These are phyloP conservation scores for Yponomeuta evonymella DNA, from an alignment of 2,888 invertebrate species.

Conservation along the genomic window DNA sequence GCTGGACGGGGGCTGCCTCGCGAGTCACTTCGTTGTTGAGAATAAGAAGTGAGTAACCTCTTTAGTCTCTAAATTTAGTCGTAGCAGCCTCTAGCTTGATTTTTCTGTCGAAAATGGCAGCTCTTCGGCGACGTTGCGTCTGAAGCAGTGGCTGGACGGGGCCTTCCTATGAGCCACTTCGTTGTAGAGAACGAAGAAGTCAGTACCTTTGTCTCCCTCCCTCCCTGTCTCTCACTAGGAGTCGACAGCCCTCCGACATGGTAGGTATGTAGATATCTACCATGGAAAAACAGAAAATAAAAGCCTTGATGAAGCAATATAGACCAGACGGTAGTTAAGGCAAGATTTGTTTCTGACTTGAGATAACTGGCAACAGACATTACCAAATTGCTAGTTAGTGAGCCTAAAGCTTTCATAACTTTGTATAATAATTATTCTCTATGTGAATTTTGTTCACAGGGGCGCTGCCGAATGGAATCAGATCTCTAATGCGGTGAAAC, in stretches of 20 bases:
- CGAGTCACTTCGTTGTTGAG: constrained; percentile 96
- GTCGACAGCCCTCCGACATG: no score
- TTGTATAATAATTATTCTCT: constrained; percentile 1
- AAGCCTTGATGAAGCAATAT: no score
- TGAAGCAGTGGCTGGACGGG: constrained; percentile 96
- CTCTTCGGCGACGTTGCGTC: constrained; percentile 93
- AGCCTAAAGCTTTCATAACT: not conserved
- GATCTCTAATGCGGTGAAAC: constrained; percentile 94
- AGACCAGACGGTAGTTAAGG: no score
- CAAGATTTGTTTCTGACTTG: no score
- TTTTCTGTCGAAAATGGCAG: constrained; percentile 71
- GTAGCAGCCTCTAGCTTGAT: no score
- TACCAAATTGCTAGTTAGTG: no score
- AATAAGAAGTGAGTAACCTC: constrained; percentile 87
- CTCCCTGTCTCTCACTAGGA: no score
- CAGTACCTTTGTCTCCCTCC: not conserved
- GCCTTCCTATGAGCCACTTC: constrained; percentile 96
- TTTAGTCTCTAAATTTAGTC: constrained; percentile 66
- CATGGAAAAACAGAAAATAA: no score
- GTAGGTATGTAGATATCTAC: no score
- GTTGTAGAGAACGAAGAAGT: constrained; percentile 96
- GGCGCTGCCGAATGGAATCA: constrained; percentile 94
- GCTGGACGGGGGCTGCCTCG: constrained; percentile 96
- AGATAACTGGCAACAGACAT: no score
- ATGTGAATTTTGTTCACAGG: constrained; percentile 53